phyloP scores from a whole-genome alignment of 37 sponge, comb jelly and placozoan species.

The Eunapius fragilis region DNA sequence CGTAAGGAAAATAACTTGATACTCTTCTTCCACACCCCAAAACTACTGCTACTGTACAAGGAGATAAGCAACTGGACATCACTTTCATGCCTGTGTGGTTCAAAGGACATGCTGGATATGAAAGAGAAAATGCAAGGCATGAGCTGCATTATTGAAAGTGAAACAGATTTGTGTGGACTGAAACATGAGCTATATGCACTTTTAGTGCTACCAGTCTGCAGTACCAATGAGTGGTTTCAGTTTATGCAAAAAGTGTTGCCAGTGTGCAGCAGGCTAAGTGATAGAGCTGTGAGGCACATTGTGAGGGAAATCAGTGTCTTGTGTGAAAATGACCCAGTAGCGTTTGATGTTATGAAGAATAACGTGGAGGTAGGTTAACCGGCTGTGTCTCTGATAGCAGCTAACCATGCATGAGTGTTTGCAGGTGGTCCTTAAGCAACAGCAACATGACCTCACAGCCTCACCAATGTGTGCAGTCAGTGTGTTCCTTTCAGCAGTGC shows the following conservation, averaged over 20 bases:
- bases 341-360: neutral
- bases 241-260: neutral
- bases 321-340: neutral
- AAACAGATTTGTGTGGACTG: neutral
- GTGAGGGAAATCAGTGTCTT: neutral
- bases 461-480: no score
- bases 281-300: neutral
- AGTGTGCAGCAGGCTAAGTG: neutral
- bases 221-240: neutral
- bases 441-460: no score
- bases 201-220: neutral
- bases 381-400: neutral
- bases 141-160: neutral
- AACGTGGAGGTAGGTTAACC: neutral
- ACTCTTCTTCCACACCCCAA: conserved; percentile 71
- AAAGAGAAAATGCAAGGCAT: neutral
- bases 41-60: conserved; percentile 42
- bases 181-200: neutral
- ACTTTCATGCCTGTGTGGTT: neutral
- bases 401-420: neutral
- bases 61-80: neutral
- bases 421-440: neutral
- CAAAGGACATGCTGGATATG: neutral
- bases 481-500: no score
- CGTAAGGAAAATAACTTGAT: conserved; percentile 44